Base-by-base conservation (phyloP, 2,888 invertebrate genomes). In the Acronicta aceris region DNA sequence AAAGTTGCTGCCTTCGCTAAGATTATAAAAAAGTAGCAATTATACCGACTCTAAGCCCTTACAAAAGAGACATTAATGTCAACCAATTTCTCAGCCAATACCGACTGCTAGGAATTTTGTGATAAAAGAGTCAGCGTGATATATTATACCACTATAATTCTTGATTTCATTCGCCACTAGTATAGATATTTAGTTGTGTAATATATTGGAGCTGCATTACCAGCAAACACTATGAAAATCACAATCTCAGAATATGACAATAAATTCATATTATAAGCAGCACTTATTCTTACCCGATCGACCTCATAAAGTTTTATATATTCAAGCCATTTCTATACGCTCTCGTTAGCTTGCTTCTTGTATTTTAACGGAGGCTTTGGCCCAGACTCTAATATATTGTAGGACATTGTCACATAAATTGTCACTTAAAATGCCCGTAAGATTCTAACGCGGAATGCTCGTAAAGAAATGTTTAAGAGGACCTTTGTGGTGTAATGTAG, bases 351-450 rank as follows among this genome's bases (percentile, higher is more conserved):
- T 66, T 65, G 68, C 74, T 73, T 73, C 81, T 84, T 82, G 80
- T 84, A 81, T 82, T 82, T 83, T 79, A 81, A 78, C 77, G 69
- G 74, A 58, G 52, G 75, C 78, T 74, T 75, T 81, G 67, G 60
- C 59, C 69, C 58, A 74, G 74, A 84, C 76, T 78, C 82, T 85
- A 84, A 83, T 86, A 87, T 86, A 86, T 81, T 81, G 85, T 83
- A 75, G 80, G 80, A 83, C 82, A 83, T 81, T 85, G 88, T 85
- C 87, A 81, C 83, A 86, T 88, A 88, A 88, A 88, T 88, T 86
- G 83, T 81, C 78, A 86, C 86, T 85, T 86, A 84, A 87, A 87
- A 86, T 81, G 83, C 76, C 81, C 57, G 58, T 65, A 65, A 54
- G 49, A 61, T 65, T 79, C 78, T 73, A 83, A 74, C 79, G 81